Conservation (phyloP, 1,140 invertebrate genomes). For the Branchinecta lindahli region DNA sequence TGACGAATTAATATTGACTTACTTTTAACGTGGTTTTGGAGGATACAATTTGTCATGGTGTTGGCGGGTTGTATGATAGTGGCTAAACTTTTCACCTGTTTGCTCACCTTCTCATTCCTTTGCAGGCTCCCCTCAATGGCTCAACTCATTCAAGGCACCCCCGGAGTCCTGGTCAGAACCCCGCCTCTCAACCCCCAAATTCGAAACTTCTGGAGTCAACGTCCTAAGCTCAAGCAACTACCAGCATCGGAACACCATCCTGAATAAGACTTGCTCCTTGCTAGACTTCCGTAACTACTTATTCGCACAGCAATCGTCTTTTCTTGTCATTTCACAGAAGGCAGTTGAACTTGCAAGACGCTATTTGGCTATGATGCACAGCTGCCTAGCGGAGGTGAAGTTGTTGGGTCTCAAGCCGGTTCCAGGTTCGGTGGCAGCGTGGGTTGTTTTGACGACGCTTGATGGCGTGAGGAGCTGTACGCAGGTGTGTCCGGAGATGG, state of each 20-base stretch:
- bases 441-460: background rate
- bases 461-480: background rate
- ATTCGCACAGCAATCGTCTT: slow-evolving; percentile 77
- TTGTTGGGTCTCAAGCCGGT: background rate
- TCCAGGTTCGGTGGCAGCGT: background rate
- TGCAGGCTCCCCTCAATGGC: background rate
- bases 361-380: background rate
- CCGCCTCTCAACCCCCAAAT: background rate
- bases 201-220: slow-evolving; percentile 34
- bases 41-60: too few relatives aligned
- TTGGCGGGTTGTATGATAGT: too few relatives aligned
- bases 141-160: background rate
- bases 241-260: slow-evolving; percentile 49
- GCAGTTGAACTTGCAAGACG: slow-evolving; percentile 43
- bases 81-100: too few relatives aligned
- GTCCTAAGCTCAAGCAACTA: slow-evolving; percentile 48
- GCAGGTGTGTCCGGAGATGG: background rate
- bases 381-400: background rate
- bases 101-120: background rate
- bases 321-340: slow-evolving; percentile 58
- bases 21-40: too few relatives aligned
- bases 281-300: slow-evolving; percentile 87
- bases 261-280: slow-evolving; percentile 51
- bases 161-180: background rate
- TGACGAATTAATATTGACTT: too few relatives aligned